Conservation (phyloP, 2,888 invertebrate genomes). For the Hecatera dysodea region DNA sequence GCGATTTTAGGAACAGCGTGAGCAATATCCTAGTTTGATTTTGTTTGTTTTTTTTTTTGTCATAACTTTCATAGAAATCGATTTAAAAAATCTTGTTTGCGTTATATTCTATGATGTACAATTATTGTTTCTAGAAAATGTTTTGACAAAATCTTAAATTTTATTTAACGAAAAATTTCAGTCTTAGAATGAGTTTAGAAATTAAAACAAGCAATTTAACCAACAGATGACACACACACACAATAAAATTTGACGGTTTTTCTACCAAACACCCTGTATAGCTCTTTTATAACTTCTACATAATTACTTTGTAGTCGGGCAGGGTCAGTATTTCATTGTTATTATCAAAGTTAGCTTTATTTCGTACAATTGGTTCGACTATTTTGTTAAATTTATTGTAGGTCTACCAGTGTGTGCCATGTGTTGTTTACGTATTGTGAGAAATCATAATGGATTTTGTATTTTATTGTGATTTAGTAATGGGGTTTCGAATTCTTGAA, state of each 20-base stretch:
- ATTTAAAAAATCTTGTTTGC: no score
- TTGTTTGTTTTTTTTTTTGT: no score
- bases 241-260: not conserved
- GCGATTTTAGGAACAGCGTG: not conserved
- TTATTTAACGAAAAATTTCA: not conserved
- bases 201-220: not conserved
- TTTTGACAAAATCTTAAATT: not conserved
- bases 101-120: no score
- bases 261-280: constrained; percentile 17
- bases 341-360: constrained; percentile 70
- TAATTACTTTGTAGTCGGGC: constrained; percentile 55
- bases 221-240: not conserved
- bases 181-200: not conserved
- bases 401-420: constrained; percentile 58
- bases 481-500: constrained; percentile 2
- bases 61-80: no score
- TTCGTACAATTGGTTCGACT: constrained; percentile 62
- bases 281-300: constrained; percentile 47
- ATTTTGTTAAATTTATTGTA: constrained; percentile 59
- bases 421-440: constrained; percentile 49
- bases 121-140: no score
- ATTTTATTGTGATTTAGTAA: constrained; percentile 41
- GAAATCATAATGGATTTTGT: constrained; percentile 34
- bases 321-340: constrained; percentile 70
- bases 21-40: not conserved